Base-by-base conservation (phyloP, 2,113 vertebrate species). In the Urocynchramus pylzowi region DNA sequence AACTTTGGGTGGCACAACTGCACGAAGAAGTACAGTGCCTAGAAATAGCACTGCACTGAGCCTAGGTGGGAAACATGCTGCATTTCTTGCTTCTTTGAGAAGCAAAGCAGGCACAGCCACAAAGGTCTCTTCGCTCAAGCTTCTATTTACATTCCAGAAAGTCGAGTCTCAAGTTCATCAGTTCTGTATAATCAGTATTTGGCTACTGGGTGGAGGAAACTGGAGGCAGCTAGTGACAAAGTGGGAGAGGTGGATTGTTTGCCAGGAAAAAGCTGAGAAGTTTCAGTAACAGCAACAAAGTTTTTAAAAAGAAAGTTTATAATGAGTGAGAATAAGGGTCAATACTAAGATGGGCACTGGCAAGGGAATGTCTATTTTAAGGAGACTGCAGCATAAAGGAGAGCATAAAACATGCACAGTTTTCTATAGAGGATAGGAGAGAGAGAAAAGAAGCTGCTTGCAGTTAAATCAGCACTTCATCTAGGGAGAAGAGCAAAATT, bases 151-250 rank as follows among this genome's bases (percentile, higher is more conserved):
- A 35, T 90, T 90, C 47, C 71, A 88, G 59, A 70, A 70, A 77
- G 67, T 31, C 28, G 3, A 91, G 82, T 56, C 68, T 80, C 33
- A 63, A 74, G 63, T 95, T 90, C 16, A 3, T 79, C 81, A 47
- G 28, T 49, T 3, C 2, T 37, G 23, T 56, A 60, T 63, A 78
- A 92, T 45, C 54, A 45, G 60, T 93, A 83, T 93, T 87, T 93
- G 90, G 79, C 83, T 95, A 94, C 64, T 53, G 88, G 75, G 82
- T 86, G 82, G 90, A 91, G 81, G 78, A 80, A 88, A 80, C 76
- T 81, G 71, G 39, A 91, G 7, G 76, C 50, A 59, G 68, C 30
- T 47, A 54, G 27, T 64, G 33, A 80, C 30, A 12, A 80, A 86
- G 54, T 37, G 16, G 54, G 47, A 91, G 71, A 73, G 31, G 70